Percentiles rank a stretch among this genome's conserved stretches.
These are phyloP conservation scores for Fulica atra DNA, from an alignment of 2,113 vertebrate genomes.

Conservation along the genomic window DNA sequence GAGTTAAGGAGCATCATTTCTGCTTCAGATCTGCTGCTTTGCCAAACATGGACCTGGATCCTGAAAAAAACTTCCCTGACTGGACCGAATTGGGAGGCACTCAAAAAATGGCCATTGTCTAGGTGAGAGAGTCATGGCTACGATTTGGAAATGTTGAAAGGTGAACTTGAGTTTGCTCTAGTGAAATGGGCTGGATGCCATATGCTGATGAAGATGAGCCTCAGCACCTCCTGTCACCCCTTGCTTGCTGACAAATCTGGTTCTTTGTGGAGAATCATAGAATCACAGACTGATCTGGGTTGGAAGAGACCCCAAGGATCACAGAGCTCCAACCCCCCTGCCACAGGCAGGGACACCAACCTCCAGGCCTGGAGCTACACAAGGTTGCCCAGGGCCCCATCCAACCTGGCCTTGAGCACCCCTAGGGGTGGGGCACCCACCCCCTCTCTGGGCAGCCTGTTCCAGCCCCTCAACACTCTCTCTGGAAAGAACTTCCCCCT, in stretches of 20 bases:
- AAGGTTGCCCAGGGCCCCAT: too few relatives aligned
- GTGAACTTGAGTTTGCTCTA: background rate
- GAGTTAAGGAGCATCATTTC: background rate
- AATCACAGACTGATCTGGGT: background rate
- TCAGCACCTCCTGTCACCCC: background rate
- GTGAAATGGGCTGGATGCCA: background rate
- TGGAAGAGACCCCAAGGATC: too few relatives aligned
- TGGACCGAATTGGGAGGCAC: background rate
- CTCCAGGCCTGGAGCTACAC: too few relatives aligned
- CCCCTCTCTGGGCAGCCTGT: too few relatives aligned
- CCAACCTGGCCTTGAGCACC: too few relatives aligned
- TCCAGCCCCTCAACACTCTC: too few relatives aligned
- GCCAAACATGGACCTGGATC: background rate
- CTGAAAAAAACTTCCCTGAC: background rate
- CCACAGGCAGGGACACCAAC: too few relatives aligned
- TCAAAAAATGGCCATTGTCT: background rate
- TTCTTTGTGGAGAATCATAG: background rate
- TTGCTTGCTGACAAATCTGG: background rate
- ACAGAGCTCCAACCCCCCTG: too few relatives aligned
- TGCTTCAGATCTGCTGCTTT: background rate
- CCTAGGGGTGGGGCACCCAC: too few relatives aligned
- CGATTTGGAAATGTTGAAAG: background rate
- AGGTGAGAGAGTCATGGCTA: background rate
- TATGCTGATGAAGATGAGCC: background rate
- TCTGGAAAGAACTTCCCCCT: too few relatives aligned